Evolutionary conservation across 2,888 invertebrate genomes (phyloP), one percentile per base, ranked within the genome.

Genomic region (Hydriomena furcata): DNA sequence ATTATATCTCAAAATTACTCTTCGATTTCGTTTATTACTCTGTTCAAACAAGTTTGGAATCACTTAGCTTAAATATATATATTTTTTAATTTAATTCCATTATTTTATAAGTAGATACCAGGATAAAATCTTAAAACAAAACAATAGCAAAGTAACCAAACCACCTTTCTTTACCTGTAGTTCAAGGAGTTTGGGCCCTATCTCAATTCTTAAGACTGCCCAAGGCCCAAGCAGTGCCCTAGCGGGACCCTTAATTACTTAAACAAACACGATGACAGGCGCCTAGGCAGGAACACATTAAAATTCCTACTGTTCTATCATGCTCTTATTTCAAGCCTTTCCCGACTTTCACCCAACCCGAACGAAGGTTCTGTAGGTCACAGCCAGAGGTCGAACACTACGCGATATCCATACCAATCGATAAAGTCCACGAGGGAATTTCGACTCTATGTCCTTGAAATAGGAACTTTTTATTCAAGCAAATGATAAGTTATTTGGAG

Each of bases 321-420:
- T 58, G 45, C 55, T 71, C 65, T 58, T 47, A 67, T 66, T 68
- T 60, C 60, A 53, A 66, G 60, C 57, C 59, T 63, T 68, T 73
- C 79, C 77, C 59, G 71, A 81, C 85, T 87, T 87, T 86, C 87
- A 73, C 84, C 67, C 68, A 69, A 71, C 73, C 63, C 67, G 44
- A 71, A 76, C 75, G 76, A 79, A 76, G 79, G 82, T 79, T 81
- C 82, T 85, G 63, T 85, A 69, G 88, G 87, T 87, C 82, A 86
- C 73, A 82, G 77, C 78, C 76, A 61, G 73, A 68, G 82, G 82
- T 80, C 83, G 72, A 49, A 37, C 42, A 24, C 38, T 42, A 58
- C 62, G 50, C 58, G 53, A 48, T 58, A 63, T 71, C 71, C 86
- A 83, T 84, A 83, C 71, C 71, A 84, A 87, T 82, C 65, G 69